Base-by-base conservation (phyloP, 2,888 invertebrate genomes). In the Leptinotarsa tumamoca region DNA sequence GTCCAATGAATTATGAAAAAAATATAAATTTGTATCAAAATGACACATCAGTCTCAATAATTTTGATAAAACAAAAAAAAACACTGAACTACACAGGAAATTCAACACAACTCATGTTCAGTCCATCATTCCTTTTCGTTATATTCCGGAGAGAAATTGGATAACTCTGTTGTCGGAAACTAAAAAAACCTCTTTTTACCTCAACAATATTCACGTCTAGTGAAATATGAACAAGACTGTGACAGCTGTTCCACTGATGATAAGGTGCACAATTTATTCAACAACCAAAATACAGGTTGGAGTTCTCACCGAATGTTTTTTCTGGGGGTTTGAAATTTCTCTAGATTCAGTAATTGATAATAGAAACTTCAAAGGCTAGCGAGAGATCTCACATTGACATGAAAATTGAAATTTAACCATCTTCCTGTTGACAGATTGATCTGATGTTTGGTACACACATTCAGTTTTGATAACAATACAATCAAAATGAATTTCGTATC, bases 321-420 rank as follows among this genome's bases (percentile, higher is more conserved):
- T 63, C 33, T 43, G 43, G n/a, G 18, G 33, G 17, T n/a, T 18
- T 4, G 10, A 3, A 33, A 63, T 13, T 33, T 18, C 7, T 63
- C n/a, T n/a, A n/a, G n/a, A 43, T 33, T 10, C 14, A 67, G 67
- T 43, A 49, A 72, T 68, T 72, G 58, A 67, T 58, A 54, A 51
- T 10, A 43, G 5, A 5, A 67, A 67, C 56, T 67, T 72, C 54
- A 15, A 33, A 72, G 43, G 52, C 27, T 18, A 52, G 66, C 50
- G 18, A 54, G 67, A 66, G 67, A 74, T 70, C 33, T 67, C 70
- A 70, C 67, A 72, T 75, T 73, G 78, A 76, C 76, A 71, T 74
- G 72, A 78, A 80, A 75, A 33, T 33, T 33, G 5, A 33, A 33
- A 5, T 33, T 33, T 1, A 33, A 33, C 27, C 5, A 33, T 33